Evolutionary conservation across 92 coral and sea anemone species (phyloP), one percentile per base, ranked within the genome.

Genomic region (Nematostella vectensis): DNA sequence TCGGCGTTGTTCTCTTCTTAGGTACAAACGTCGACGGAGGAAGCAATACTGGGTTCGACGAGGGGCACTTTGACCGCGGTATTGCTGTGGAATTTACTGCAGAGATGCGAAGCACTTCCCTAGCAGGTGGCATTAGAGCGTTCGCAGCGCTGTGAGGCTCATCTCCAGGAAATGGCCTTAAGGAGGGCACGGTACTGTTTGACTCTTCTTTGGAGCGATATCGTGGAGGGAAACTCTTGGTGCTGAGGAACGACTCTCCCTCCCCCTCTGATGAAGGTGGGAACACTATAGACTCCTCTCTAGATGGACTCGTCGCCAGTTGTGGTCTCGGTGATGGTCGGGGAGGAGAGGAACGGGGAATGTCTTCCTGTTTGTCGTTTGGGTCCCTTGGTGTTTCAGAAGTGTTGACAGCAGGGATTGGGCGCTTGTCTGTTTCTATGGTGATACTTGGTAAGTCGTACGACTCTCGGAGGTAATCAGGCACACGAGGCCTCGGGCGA

Each of bases 391-490:
- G 15, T 6, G 40, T 33, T 6, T 15, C 40, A 33, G 40, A 15
- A 6, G 6, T 33, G 6, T 6, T 33, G 6, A 33, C 8, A 10
- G 51, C 9, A 4, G 51, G 51, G 9, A 45, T 6, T 4, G 51
- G 51, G 11, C 4, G 23, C 23, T 45, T 45, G 18, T 45, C 51
- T 6, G 51, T 45, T 45, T 8, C 51, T 19, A 45, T 45, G 51
- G 51, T 51, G 2, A 93, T 54, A 31, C 80, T 31, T 21, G 93
- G 55, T 52, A 86, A 60, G 56, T 87, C 95, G 45, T 71, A 93
- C n/a, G 96, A 87, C 27, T 82, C 99, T 62, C 99, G 73, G 31
- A 93, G 62, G 67, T 86, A 93, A 31, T 93, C 96, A 2, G 99
- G 99, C 27, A 75, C 78, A 40, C 99, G 68, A 6, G 99, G 99